Conservation (phyloP, 2,113 vertebrate species). For the Zapornia atra region DNA sequence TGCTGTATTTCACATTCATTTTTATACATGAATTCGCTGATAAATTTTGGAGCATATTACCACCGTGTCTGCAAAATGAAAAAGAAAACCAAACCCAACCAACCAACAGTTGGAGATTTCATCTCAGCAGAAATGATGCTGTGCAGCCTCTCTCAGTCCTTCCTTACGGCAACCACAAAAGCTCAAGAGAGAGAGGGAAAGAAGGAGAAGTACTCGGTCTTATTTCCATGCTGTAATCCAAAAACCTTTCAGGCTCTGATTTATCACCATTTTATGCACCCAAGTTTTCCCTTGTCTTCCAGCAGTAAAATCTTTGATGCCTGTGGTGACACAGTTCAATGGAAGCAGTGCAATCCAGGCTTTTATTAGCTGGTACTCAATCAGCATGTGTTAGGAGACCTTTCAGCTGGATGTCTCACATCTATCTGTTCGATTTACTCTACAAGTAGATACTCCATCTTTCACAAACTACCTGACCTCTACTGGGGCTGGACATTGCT, state of each 20-base stretch:
- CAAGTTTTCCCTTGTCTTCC: not conserved
- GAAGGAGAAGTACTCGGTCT: not conserved
- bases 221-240: not conserved
- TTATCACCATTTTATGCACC: not conserved
- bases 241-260: not conserved
- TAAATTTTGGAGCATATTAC: not conserved
- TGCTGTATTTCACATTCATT: not conserved
- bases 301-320: conserved; percentile 2
- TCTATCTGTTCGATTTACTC: not conserved
- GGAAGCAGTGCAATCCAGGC: not conserved
- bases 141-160: not conserved
- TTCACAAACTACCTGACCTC: not conserved
- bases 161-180: not conserved
- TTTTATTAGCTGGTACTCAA: not conserved
- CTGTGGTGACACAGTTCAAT: not conserved
- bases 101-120: not conserved
- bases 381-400: not conserved
- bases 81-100: not conserved
- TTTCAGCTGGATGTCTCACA: not conserved
- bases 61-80: not conserved
- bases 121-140: not conserved
- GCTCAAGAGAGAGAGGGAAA: not conserved
- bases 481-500: not conserved
- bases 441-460: not conserved
- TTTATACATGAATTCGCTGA: not conserved